phyloP scores from a whole-genome alignment of 2,888 invertebrate genomes.

The Lasioglossum calceatum region DNA sequence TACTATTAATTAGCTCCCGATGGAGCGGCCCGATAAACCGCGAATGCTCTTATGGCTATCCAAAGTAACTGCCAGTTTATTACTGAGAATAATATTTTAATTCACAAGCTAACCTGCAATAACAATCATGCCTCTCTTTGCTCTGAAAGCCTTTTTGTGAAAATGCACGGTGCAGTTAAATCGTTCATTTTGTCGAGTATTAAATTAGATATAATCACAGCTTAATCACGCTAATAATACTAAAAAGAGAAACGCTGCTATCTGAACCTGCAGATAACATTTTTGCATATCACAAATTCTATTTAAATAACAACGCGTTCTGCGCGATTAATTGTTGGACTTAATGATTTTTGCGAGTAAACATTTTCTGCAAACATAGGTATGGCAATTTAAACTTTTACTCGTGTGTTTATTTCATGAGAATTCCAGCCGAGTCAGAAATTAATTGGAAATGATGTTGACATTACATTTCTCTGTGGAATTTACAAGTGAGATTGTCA shows the following conservation, averaged over 20 bases:
- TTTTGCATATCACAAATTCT: background rate
- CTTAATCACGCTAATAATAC: background rate
- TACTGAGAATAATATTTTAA: background rate
- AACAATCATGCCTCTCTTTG: background rate
- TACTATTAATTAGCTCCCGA: slow-evolving; percentile 16
- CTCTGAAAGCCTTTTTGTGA: background rate
- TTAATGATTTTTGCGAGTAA: background rate
- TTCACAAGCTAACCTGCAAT: background rate
- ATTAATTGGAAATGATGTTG: background rate
- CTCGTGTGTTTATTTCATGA: background rate
- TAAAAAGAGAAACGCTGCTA: background rate
- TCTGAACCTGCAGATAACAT: background rate
- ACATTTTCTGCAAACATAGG: background rate
- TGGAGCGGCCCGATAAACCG: background rate
- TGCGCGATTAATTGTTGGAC: background rate
- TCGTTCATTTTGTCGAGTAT: background rate
- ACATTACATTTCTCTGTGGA: background rate
- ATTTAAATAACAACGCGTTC: background rate
- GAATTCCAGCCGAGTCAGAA: background rate
- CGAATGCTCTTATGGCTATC: background rate
- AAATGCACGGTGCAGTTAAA: background rate
- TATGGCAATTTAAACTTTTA: background rate
- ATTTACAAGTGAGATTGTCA: background rate
- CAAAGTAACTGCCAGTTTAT: background rate
- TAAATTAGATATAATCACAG: background rate